Conservation (phyloP, 2,113 vertebrate genomes). For the Oostethus manadensis region DNA sequence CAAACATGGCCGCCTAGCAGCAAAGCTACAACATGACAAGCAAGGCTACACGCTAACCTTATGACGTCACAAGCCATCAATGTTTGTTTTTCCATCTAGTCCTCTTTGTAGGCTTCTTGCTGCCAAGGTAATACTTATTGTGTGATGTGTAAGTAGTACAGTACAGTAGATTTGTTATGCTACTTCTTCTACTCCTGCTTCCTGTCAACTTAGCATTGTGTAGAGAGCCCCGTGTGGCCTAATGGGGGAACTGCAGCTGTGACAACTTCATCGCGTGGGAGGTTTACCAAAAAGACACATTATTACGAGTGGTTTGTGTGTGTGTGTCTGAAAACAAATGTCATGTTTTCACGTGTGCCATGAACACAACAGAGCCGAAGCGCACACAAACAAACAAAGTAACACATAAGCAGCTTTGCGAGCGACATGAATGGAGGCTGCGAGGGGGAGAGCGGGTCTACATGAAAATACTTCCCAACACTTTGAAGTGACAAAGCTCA, state of each 20-base stretch:
- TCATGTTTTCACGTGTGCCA: conserved; percentile 24
- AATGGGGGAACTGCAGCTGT: neutral
- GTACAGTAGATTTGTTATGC: too few species aligned
- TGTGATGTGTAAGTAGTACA: too few species aligned
- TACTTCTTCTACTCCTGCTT: too few species aligned
- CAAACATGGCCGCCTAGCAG: too few species aligned
- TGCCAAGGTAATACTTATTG: too few species aligned
- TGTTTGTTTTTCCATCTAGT: too few species aligned
- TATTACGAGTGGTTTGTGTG: neutral
- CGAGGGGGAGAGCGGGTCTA: conserved; percentile 35
- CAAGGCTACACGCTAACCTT: too few species aligned
- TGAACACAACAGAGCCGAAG: conserved; percentile 39
- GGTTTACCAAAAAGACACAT: neutral
- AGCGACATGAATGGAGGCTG: conserved; percentile 34
- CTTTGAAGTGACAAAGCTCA: conserved; percentile 69
- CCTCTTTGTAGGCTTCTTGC: too few species aligned
- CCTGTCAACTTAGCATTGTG: too few species aligned
- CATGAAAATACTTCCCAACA: conserved; percentile 55
- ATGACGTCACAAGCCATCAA: too few species aligned
- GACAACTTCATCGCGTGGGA: neutral
- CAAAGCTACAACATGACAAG: too few species aligned
- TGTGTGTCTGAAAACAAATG: conserved; percentile 33
- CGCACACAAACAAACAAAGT: conserved; percentile 39
- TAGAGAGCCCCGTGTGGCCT: neutral
- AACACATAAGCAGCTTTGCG: conserved; percentile 56